These are phyloP conservation scores for Eubasilissa regina DNA, from an alignment of 1,140 invertebrate genomes.

Conservation along the genomic window DNA sequence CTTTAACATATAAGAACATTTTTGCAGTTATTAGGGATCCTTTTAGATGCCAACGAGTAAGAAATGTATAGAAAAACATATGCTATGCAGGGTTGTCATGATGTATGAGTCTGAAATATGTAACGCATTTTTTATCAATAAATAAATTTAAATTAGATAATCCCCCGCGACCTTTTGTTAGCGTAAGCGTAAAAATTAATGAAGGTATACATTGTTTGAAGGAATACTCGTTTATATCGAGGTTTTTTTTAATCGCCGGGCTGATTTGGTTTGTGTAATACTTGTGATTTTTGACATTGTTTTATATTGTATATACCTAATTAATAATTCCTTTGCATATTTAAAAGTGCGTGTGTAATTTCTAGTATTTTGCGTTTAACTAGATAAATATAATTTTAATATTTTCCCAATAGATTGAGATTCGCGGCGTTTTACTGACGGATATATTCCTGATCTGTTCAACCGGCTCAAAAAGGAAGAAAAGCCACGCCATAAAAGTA, in stretches of 20 bases:
- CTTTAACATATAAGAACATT: too few relatives aligned
- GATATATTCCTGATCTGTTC: conserved; percentile 68
- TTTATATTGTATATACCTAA: neutral
- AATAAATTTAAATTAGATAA: neutral
- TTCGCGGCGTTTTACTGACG: conserved; percentile 65
- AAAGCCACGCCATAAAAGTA: conserved; percentile 32
- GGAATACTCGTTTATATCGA: neutral
- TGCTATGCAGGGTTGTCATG: too few relatives aligned
- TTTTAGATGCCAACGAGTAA: too few relatives aligned
- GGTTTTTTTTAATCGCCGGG: neutral
- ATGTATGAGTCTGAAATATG: neutral
- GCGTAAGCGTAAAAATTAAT: neutral
- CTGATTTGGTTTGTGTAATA: neutral
- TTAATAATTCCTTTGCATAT: neutral
- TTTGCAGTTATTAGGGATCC: too few relatives aligned
- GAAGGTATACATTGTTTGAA: neutral
- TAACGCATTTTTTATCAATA: neutral
- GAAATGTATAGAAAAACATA: too few relatives aligned
- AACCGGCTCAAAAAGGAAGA: conserved; percentile 42
- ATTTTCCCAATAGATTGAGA: conserved; percentile 64
- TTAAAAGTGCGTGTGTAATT: neutral
- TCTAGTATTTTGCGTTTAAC: neutral
- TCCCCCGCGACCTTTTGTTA: neutral
- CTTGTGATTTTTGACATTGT: neutral
- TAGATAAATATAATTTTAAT: too few relatives aligned